Percentiles rank a stretch among this genome's conserved stretches.
Conservation (phyloP, 2,113 vertebrate species). For the Pteruthius melanotis region DNA sequence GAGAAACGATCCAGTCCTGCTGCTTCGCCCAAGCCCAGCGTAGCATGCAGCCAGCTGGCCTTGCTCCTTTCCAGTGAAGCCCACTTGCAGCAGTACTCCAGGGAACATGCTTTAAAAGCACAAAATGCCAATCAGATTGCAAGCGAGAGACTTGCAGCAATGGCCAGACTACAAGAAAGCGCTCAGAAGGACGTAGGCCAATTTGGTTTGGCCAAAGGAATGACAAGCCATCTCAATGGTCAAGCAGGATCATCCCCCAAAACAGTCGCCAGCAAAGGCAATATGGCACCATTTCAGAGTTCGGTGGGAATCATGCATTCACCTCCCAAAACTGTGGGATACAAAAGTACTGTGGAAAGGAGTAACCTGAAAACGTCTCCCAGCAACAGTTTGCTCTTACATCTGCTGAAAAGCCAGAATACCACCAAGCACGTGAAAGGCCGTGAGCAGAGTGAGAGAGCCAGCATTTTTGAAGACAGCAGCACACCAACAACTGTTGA, state of each 20-base stretch:
- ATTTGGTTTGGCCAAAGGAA: conserved; percentile 76
- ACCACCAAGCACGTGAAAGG: conserved; percentile 82
- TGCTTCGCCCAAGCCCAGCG: conserved; percentile 92
- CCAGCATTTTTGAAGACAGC: conserved; percentile 77
- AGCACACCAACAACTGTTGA: conserved; percentile 89
- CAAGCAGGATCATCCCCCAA: conserved; percentile 82
- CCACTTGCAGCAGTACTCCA: conserved; percentile 96
- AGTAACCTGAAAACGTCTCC: conserved; percentile 82
- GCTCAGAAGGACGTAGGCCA: conserved; percentile 80
- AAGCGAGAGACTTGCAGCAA: conserved; percentile 93
- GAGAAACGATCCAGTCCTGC: conserved; percentile 91
- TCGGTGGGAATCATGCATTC: conserved; percentile 69
- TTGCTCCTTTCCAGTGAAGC: conserved; percentile 96
- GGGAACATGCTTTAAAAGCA: conserved; percentile 94
- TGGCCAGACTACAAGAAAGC: conserved; percentile 86
- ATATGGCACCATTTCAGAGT: conserved; percentile 71
- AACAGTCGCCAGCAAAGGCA: conserved; percentile 73
- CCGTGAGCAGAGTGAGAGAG: conserved; percentile 80
- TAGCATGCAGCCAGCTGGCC: conserved; percentile 95
- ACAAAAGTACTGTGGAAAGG: conserved; percentile 84
- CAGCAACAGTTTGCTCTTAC: conserved; percentile 91
- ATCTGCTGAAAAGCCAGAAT: conserved; percentile 95
- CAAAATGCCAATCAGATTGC: conserved; percentile 89
- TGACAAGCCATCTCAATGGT: conserved; percentile 79
- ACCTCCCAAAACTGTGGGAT: conserved; percentile 72